Percentiles rank a stretch among this genome's conserved stretches.
These are phyloP conservation scores for Pogonognathellus flavescens DNA, from an alignment of 1,140 invertebrate genomes.

Conservation along the genomic window DNA sequence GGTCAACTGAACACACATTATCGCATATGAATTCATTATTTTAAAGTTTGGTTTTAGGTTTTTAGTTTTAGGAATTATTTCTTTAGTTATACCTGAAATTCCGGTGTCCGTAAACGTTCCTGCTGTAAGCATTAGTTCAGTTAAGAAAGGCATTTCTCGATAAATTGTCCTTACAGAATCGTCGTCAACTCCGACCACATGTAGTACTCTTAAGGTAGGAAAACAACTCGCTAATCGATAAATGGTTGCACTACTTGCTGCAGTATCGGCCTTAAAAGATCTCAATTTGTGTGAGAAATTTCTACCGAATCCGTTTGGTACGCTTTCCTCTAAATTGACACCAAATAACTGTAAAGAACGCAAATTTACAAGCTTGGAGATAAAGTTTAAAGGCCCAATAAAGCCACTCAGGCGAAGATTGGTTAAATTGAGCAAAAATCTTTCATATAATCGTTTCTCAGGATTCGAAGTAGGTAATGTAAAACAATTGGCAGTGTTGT, in stretches of 20 bases:
- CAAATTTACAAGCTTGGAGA: neutral
- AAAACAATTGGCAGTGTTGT: neutral
- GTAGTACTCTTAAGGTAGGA: conserved; percentile 32
- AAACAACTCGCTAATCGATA: conserved; percentile 19
- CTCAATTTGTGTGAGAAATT: neutral
- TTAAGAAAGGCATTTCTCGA: conserved; percentile 53
- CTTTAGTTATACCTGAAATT: conserved; percentile 2
- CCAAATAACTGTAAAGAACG: neutral
- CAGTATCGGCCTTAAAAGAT: neutral
- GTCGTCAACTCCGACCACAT: conserved; percentile 42
- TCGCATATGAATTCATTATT: too few species aligned
- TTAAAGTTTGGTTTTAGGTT: too few species aligned
- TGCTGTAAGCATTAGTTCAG: conserved; percentile 5
- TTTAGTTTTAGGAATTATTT: too few species aligned
- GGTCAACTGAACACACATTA: too few species aligned
- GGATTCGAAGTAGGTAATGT: neutral
- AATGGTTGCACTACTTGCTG: neutral
- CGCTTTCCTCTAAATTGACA: neutral
- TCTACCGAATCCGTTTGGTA: neutral
- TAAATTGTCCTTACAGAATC: conserved; percentile 54
- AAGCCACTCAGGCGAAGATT: neutral
- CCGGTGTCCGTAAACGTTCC: conserved; percentile 53
- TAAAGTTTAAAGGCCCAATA: neutral
- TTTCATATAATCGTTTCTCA: neutral
- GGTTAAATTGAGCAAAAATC: conserved; percentile 29